Evolutionary conservation across 2,888 invertebrate genomes (phyloP), one percentile per base, ranked within the genome.

Genomic region (Eupeodes latifasciatus): DNA sequence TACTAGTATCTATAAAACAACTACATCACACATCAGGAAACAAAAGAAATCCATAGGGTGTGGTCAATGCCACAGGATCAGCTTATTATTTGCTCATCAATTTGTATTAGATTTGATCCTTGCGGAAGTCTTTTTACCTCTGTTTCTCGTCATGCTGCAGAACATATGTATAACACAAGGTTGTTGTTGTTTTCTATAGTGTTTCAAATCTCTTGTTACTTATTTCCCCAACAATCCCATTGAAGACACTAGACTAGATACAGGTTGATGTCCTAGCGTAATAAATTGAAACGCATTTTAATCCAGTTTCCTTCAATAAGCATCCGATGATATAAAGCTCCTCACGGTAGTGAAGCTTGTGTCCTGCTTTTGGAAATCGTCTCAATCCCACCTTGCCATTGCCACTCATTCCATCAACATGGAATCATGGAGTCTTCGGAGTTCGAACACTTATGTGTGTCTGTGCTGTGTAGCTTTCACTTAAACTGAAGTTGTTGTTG

Each of bases 21-120:
- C 51, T 12, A 67, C 40, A 75, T 49, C 66, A 51, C 6, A 53
- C 36, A 27, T 27, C 27, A 19, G 57, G 74, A 75, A 76, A 82
- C 82, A 82, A 79, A 79, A 79, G 85, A 69, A 82, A 59, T 69
- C 51, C 71, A 51, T 51, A 49, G 76, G 87, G 72, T 77, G 76
- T 77, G 84, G 84, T 80, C 80, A 80, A 61, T 71, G 76, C 72
- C 80, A 87, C 81, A 81, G 85, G 81, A 85, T 85, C 88, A 85
- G 85, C 88, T 88, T 88, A 88, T 88, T 88, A 88, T 85, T 88
- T 85, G 88, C 88, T 85, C 88, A 85, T 88, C 84, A 85, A 85
- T 85, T 88, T 85, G 69, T 78, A 88, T 85, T 85, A 84, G 78
- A 71, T 71, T 78, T 78, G 74, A 81, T 88, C 74, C 77, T 57